Percentiles rank a stretch among this genome's conserved stretches.
These are phyloP conservation scores for Drosophila testacea DNA, from an alignment of 2,888 invertebrate genomes.

Conservation along the genomic window DNA sequence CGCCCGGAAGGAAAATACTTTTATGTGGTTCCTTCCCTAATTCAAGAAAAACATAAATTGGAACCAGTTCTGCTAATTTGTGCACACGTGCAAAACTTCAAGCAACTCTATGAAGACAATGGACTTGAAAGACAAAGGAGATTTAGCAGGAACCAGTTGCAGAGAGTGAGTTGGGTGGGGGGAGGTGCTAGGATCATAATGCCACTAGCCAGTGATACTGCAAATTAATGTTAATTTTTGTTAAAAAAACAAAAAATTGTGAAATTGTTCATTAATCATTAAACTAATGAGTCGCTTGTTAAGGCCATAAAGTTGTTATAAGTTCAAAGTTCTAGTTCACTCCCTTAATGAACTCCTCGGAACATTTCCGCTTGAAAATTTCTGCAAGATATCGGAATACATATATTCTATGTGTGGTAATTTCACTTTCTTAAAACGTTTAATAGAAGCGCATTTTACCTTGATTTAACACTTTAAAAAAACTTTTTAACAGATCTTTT, in stretches of 20 bases:
- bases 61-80: constrained; percentile 80
- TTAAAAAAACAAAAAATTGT: constrained; percentile 64
- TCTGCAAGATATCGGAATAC: no score
- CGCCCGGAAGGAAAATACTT: constrained; percentile 54
- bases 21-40: constrained; percentile 37
- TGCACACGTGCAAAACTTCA: constrained; percentile 73
- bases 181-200: constrained; percentile 55
- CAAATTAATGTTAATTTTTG: constrained; percentile 80
- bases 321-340: constrained; percentile 8
- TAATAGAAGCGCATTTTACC: no score
- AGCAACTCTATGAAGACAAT: constrained; percentile 47
- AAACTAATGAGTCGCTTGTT: constrained; percentile 2
- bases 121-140: constrained; percentile 46
- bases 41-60: constrained; percentile 53
- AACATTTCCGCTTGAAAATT: background rate
- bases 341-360: background rate
- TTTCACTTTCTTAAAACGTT: no score
- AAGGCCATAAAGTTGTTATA: background rate
- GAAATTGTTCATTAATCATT: constrained; percentile 50
- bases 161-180: constrained; percentile 1
- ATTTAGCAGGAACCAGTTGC: constrained; percentile 51
- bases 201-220: constrained; percentile 66
- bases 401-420: no score
- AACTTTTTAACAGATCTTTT: no score
- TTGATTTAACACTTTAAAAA: no score